Conservation (phyloP, 2,888 invertebrate species). For the Pseudoips prasinana region DNA sequence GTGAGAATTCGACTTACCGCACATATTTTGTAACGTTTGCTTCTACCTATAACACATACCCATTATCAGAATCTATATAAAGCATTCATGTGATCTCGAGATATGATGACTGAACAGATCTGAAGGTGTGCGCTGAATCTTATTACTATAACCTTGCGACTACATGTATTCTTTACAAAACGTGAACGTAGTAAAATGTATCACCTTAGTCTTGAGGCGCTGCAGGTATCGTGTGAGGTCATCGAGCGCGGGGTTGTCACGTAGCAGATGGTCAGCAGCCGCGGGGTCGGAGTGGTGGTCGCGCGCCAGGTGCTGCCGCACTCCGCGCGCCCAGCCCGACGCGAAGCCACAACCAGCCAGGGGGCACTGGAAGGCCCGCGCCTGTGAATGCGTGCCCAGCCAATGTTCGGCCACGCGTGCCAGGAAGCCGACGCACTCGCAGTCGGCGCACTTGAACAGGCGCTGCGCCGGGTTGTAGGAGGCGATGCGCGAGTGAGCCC, state of each 20-base stretch:
- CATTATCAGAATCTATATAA: too few species aligned
- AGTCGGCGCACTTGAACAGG: slow-evolving; percentile 88
- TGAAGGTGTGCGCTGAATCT: too few species aligned
- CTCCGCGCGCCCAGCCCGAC: slow-evolving; percentile 89
- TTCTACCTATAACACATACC: too few species aligned
- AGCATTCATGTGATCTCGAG: too few species aligned
- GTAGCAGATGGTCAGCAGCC: slow-evolving; percentile 82
- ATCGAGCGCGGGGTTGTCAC: slow-evolving; percentile 88
- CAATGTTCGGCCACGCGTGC: slow-evolving; percentile 89
- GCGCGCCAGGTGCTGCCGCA: slow-evolving; percentile 86
- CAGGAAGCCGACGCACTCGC: slow-evolving; percentile 88
- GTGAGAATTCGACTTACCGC: too few species aligned
- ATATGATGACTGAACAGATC: too few species aligned
- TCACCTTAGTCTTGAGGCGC: slow-evolving; percentile 84
- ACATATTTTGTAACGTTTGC: too few species aligned
- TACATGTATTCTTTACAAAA: too few species aligned
- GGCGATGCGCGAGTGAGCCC: slow-evolving; percentile 91
- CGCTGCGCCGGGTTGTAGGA: slow-evolving; percentile 90
- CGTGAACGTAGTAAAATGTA: neutral
- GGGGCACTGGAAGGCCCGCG: slow-evolving; percentile 86
- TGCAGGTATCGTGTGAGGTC: slow-evolving; percentile 88
- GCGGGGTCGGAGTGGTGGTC: slow-evolving; percentile 87
- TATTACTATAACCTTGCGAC: too few species aligned
- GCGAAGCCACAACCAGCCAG: slow-evolving; percentile 88
- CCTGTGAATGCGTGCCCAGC: slow-evolving; percentile 84